These are phyloP conservation scores for Coelopa pilipes DNA, from an alignment of 2,888 invertebrate genomes.

Conservation along the genomic window DNA sequence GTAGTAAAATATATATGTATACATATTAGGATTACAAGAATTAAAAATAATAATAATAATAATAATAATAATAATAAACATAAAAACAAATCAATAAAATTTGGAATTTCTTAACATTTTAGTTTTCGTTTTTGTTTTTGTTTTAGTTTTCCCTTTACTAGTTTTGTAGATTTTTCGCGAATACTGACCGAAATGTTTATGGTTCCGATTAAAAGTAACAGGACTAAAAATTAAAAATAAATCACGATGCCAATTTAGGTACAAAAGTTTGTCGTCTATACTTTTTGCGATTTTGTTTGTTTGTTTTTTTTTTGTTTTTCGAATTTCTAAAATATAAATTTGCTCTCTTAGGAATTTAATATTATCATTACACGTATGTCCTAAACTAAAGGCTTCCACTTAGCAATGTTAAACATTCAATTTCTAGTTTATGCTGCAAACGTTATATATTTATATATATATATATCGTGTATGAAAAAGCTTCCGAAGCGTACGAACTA, in stretches of 20 bases:
- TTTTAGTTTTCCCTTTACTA: constrained; percentile 15
- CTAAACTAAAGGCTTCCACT: not conserved
- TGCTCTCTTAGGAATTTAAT: not conserved
- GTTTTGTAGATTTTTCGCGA: constrained; percentile 44
- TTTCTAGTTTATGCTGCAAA: not conserved
- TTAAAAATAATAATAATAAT: constrained; percentile 37
- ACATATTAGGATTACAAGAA: constrained; percentile 19
- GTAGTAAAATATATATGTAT: too few species aligned
- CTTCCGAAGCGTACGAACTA: not conserved
- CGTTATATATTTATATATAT: too few species aligned
- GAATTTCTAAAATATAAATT: not conserved
- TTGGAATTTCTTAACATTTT: constrained; percentile 35
- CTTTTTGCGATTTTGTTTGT: constrained; percentile 16
- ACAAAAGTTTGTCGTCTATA: constrained; percentile 32
- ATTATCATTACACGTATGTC: too few species aligned
- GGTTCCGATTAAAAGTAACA: constrained; percentile 30
- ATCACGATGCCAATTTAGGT: constrained; percentile 32
- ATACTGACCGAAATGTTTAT: constrained; percentile 49
- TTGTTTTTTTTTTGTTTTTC: constrained; percentile 19
- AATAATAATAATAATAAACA: constrained; percentile 27
- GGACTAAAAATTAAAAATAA: constrained; percentile 13
- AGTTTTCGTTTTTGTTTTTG: too few species aligned
- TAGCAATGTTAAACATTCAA: not conserved
- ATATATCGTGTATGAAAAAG: not conserved
- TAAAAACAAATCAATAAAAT: constrained; percentile 34